Conservation (phyloP, 1,140 invertebrate genomes). For the Apis mellifera region Amel_HAv3.1 CM009931.2:26291501-26292000, state of each 20-base stretch:
- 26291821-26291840: not conserved
- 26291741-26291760: not conserved
- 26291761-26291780: not conserved
- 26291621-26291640: too few species aligned
- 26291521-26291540: too few species aligned
- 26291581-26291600: too few species aligned
- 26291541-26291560: too few species aligned
- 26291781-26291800: not conserved
- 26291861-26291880: not conserved
- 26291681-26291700: too few species aligned
- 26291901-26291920: not conserved
- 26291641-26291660: too few species aligned
- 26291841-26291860: not conserved
- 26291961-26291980: conserved; percentile 67
- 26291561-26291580: too few species aligned
- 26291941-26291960: conserved; percentile 26
- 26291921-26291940: not conserved
- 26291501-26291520: too few species aligned
- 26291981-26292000: conserved; percentile 59
- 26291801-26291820: not conserved
- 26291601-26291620: too few species aligned
- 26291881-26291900: not conserved
- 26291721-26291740: not conserved
- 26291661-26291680: too few species aligned
- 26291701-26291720: too few species aligned